A percentile compares a stretch with the other conserved stretches of the same genome.
phyloP scores from a whole-genome alignment of 2,113 vertebrate species.

The Macquaria australasica region DNA sequence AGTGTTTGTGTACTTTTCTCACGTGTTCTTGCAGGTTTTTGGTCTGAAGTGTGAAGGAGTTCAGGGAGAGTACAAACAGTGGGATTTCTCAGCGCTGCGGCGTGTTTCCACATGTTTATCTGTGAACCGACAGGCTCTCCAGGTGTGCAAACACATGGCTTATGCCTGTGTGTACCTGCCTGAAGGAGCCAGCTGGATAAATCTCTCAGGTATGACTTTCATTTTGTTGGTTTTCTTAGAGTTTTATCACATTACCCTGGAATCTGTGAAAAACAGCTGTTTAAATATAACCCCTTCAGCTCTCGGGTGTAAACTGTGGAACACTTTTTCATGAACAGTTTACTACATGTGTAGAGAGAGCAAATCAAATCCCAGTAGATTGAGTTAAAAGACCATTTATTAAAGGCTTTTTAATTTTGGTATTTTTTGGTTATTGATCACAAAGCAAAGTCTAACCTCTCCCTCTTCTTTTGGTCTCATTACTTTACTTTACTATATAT shows the following conservation, averaged over 20 bases:
- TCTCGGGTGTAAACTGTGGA: too few species aligned
- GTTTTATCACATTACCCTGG: not conserved
- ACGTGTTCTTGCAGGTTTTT: not conserved
- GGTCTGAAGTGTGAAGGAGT: constrained; percentile 19
- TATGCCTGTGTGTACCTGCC: constrained; percentile 32
- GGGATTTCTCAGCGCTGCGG: not conserved
- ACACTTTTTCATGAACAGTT: not conserved
- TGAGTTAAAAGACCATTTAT: too few species aligned
- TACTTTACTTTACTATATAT: too few species aligned
- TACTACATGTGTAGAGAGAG: too few species aligned
- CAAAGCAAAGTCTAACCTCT: too few species aligned
- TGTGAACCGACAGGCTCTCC: constrained; percentile 46
- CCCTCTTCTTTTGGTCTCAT: too few species aligned
- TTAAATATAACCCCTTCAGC: not conserved
- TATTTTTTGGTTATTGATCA: too few species aligned
- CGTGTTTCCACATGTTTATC: constrained; percentile 57
- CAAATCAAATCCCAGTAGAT: too few species aligned
- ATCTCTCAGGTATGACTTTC: constrained; percentile 22
- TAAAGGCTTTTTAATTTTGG: too few species aligned
- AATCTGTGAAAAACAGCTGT: constrained; percentile 2
- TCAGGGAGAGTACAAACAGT: constrained; percentile 25
- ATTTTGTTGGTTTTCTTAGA: constrained; percentile 2
- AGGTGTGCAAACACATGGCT: constrained; percentile 62
- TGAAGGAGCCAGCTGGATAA: constrained; percentile 39
- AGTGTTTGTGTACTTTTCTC: not conserved